Evolutionary conservation across 2,888 invertebrate species (phyloP), one percentile per base, ranked within the genome.

Genomic region (Lasioglossum lativentre): DNA sequence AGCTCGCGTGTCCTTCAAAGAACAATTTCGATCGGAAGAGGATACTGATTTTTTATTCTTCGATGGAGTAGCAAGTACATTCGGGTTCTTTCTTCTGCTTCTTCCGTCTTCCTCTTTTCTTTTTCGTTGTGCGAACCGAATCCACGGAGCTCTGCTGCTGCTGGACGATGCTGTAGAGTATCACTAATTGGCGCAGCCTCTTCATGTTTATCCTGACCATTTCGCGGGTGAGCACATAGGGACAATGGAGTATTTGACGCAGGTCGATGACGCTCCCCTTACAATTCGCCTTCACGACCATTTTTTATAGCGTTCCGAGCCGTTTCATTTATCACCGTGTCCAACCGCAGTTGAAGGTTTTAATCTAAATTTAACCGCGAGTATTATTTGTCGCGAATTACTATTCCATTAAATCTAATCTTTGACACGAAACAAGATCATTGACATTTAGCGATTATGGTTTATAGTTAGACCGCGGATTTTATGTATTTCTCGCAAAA

Each of bases 191-290:
- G 30, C 86, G 86, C 66, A 92, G 85, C 83, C 81, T 86, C 73
- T 45, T 70, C 83, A 92, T 88, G 80, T 92, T 87, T 84, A 93
- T 86, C 27, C 72, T 87, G 6, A 93, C 88, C 42, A 76, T 72
- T 68, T 92, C 92, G 19, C 73, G 40, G 10, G 91, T 87, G 82
- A 88, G 80, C 40, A 89, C 52, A 63, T 88, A 88, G 74, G 83
- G 82, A 45, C 86, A 90, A 8, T 89, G 73, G 3, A 78, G 77
- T 40, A 85, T 72, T 56, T 56, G n/a, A 0, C 59, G 4, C 0
- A 82, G 23, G 14, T 42, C 5, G 4, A 47, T 6, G n/a, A 4
- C 30, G 23, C 45, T 34, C 12, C 16, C 63, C 12, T 59, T 19
- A 14, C 47, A 66, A 16, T 66, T 34, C 23, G 38, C 8, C 52